Evolutionary conservation across 2,888 invertebrate species (phyloP), one percentile per base, ranked within the genome.

Genomic region (Rhamphomyia laevipes): DNA sequence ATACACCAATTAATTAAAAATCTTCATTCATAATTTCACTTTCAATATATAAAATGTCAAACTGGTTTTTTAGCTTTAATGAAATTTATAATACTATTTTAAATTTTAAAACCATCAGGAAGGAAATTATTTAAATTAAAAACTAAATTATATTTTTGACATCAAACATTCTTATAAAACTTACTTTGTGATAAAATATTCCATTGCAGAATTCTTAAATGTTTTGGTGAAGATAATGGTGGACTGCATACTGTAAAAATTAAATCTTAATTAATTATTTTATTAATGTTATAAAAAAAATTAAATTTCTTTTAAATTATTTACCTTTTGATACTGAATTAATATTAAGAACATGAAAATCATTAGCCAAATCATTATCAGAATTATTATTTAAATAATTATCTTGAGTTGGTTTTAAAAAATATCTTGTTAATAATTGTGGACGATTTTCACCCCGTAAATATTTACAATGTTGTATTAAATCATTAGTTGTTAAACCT

Each of bases 141-240:
- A 21, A 21, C 21, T 21, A 4, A 4, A 21, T 21, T 4, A 21
- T 21, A 5, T 27, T 27, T 27, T 6, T 6, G 9, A 9, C 23
- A n/a, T n/a, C 23, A 27, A 27, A 27, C 5, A 4, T 21, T 21
- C 21, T 27, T 27, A 5, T 27, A 7, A 27, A 27, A 63, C 68
- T 68, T 72, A 83, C 83, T 77, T 75, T 84, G 83, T 15, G 83
- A 80, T 43, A 84, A 67, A 55, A 82, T 74, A 63, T 84, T 84
- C 84, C 84, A 84, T 59, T 83, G 82, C 53, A 84, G 70, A 45
- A 84, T 67, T 58, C 82, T 70, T 52, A 82, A 68, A 46, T 70
- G 68, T 53, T 72, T 63, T 48, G 71, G 71, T 59, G 67, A 70
- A 53, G 70, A 64, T 41, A 68, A 63, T 41, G 73, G 71, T 49